Base-by-base conservation (phyloP, 2,797 vertebrate species). In the Pampus argenteus region DNA sequence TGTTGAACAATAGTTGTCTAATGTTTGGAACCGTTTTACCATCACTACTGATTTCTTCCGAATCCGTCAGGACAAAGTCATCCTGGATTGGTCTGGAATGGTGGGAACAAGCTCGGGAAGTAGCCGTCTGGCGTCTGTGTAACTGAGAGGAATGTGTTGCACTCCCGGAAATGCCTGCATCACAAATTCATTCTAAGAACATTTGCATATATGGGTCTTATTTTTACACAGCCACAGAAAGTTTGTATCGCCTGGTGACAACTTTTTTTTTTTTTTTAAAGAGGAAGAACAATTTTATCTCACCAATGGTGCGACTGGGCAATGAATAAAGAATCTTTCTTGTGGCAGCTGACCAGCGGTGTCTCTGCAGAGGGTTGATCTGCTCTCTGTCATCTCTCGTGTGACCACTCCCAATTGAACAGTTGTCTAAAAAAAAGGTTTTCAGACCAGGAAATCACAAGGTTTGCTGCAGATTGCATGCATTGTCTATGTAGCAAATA, bases 261-360 rank as follows among this genome's bases (percentile, higher is more conserved):
- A 5, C 17, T 17, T 4, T 34, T 18, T 44, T 2, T 9, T 13
- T 17, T 4, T 34, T 18, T 44, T 2, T 9, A 66, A 40, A 59
- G 28, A 18, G 17, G 13, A 13, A 25, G 0, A 31, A 13, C 29
- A 7, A 36, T 34, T 52, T 64, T 0, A 5, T 55, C 94, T 93
- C 83, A 98, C 97, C 95, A 0, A 95, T 91, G 48, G 92, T 94
- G n/a, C 94, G 92, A 66, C 96, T 97, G 8, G 96, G 96, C 96
- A 97, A 95, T 34, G 86, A 89, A 64, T 95, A 94, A 2, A 96
- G 77, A 76, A 97, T 90, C 55, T 55, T 92, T 14, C 91, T 74
- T 0, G 95, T 94, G 8, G 93, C 81, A 0, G 87, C 31, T 31
- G 94, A 91, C 77, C 84, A 88, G 5, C 0, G 1, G 0, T 79